Evolutionary conservation across 2,888 invertebrate genomes (phyloP), one percentile per base, ranked within the genome.

Genomic region (Galerucella pusilla): DNA sequence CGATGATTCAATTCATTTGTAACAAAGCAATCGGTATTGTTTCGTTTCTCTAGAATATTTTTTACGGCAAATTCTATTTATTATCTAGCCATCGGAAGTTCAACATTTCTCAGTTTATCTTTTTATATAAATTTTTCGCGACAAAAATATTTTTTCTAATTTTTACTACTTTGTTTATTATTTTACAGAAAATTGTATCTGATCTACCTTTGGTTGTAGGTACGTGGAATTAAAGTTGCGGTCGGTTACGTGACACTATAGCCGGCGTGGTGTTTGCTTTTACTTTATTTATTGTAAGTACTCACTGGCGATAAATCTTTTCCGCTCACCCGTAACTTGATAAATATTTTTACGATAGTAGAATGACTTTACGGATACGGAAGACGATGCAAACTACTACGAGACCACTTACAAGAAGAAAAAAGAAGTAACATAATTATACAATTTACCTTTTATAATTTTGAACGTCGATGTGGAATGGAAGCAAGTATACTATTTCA

Each of bases 251-350:
- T 71, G 67, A 75, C 71, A 74, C 63, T 61, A 28, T 63, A 54
- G 61, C 71, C 35, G 65, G 16, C 28, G 67, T 45, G 68, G 67
- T 75, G 45, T 74, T 74, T 74, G 61, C 74, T 71, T 75, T 75
- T 75, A 75, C 74, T 75, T 75, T 71, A 71, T 75, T 49, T 71
- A 71, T 69, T 67, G 14, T 54, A 75, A 75, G 67, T 75, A 67
- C 74, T 65, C 68, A 75, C 45, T 57, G 63, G 46, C 74, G 25
- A 68, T 75, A 71, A 75, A 71, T 75, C 71, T 71, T n/a, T 46
- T 74, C 42, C 54, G 49, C 71, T 75, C 74, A 71, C 64, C 71
- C 74, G 65, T 67, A 54, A 75, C 74, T 61, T 45, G 74, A 71
- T 75, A 71, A 75, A 75, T 54, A 68, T 67, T 75, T 54, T 75